phyloP scores from a whole-genome alignment of 2,797 vertebrate genomes.

The Cuculus canorus region DNA sequence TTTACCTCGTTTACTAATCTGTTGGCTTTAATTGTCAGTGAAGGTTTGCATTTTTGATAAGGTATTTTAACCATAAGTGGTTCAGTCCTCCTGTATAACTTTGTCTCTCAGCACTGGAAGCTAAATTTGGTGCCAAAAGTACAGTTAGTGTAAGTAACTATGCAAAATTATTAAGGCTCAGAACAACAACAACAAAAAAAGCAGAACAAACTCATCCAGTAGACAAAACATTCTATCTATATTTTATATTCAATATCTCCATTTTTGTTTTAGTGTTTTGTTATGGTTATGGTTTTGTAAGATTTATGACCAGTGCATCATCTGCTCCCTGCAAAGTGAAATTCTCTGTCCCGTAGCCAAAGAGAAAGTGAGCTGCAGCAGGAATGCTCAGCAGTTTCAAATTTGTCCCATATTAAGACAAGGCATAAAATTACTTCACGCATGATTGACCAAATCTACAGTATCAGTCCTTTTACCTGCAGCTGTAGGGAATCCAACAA shows the following conservation, averaged over 20 bases:
- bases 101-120: not conserved
- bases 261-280: not conserved
- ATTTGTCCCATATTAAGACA: not conserved
- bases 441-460: not conserved
- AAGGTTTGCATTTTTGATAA: not conserved
- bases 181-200: not conserved
- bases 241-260: not conserved
- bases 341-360: not conserved
- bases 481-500: constrained; percentile 82
- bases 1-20: not conserved
- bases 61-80: not conserved
- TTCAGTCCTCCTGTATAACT: not conserved
- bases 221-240: not conserved
- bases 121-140: not conserved
- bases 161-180: not conserved
- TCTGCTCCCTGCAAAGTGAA: not conserved
- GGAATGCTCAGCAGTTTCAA: not conserved
- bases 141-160: not conserved
- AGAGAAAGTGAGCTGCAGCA: not conserved
- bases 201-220: not conserved
- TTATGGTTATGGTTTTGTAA: not conserved
- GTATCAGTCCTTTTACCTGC: constrained; percentile 78
- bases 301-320: not conserved
- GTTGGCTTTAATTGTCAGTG: not conserved
- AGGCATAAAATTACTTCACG: not conserved